Evolutionary conservation across 2,113 vertebrate genomes (phyloP), one percentile per base, ranked within the genome.

Genomic region (Numenius arquata): DNA sequence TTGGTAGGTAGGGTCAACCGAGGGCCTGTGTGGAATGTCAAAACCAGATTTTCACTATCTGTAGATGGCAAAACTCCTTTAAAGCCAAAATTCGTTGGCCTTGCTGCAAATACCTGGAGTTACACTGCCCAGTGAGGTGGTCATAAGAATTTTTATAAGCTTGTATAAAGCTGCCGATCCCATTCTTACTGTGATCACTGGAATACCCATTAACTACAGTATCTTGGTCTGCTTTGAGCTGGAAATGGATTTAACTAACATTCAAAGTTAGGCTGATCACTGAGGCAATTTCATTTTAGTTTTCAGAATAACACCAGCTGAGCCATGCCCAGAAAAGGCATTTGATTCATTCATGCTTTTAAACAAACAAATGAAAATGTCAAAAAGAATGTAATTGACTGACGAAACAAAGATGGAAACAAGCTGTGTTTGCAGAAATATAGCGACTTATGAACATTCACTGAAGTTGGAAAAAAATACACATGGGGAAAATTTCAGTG

Each of bases 361-460:
- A 94, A 94, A 84, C 79, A 97, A 95, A 96, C 76, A 97, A 96
- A 96, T 94, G 91, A 96, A 96, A 97, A 97, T 96, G 93, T 96
- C 96, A 96, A 92, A 89, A 95, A 88, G 34, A 87, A 58, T 73
- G 59, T 93, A 93, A 97, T 55, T 81, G 87, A 95, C 95, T 93
- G 96, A 96, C 36, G 17, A 95, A 95, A 95, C 90, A 96, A 95
- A 93, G 89, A 95, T 86, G 65, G 82, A 97, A 98, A 91, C 58
- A 53, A 36, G 65, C 70, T 82, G 41, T 88, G 85, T 77, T 91
- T 94, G 95, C 95, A 97, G 90, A 96, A 96, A 89, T 65, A 50
- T 7, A 48, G 83, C 27, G 30, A 93, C 90, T 96, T 95, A 85
- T 40, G 83, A 97, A 96, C 85, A 88, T 88, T 97, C 78, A 93